Base-by-base conservation (phyloP, 2,113 vertebrate genomes). In the Ophiodon elongatus region DNA sequence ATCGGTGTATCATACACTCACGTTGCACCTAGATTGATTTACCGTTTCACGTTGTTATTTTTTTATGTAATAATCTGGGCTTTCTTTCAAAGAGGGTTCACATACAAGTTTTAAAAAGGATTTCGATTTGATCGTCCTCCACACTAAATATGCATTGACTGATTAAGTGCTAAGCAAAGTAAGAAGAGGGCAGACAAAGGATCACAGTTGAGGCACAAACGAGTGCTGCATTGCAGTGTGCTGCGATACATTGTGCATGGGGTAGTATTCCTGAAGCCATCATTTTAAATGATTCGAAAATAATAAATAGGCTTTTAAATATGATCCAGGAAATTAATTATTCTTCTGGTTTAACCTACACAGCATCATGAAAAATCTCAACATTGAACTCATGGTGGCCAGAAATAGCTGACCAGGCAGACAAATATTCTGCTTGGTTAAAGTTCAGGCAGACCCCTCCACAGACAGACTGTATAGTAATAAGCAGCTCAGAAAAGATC, bases 341-440 rank as follows among this genome's bases (percentile, higher is more conserved):
- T 8, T 33, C 7, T 62, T 23, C 31, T 13, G 10, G 7, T 57
- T 37, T 57, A 65, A 37, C 31, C 52, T 37, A 43, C 9, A 52
- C 14, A 63, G 35, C 37, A 39, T 37, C 5, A 59, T 41, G 25
- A 56, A 39, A 2, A 35, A 37, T 47, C 25, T 77, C 31, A 43
- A 21, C 21, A 74, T 2, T 43, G 8, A 67, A 60, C 25, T n/a
- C 14, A 57, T 45, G 33, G 76, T 31, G 9, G 37, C 10, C 21
- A 69, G 29, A 86, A 63, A 52, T 7, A 67, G 25, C 25, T 67
- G 47, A 76, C 25, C 21, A 8, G 39, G 21, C n/a, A 64, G 29
- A 43, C 4, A 9, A 66, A 31, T 62, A 62, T 47, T 52, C 52
- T 76, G 25, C 7, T 57, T 52, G 62, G 17, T 73, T 14, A 63